Evolutionary conservation across 2,888 invertebrate genomes (phyloP), one percentile per base, ranked within the genome.

Genomic region (Drosophila anceps): DNA sequence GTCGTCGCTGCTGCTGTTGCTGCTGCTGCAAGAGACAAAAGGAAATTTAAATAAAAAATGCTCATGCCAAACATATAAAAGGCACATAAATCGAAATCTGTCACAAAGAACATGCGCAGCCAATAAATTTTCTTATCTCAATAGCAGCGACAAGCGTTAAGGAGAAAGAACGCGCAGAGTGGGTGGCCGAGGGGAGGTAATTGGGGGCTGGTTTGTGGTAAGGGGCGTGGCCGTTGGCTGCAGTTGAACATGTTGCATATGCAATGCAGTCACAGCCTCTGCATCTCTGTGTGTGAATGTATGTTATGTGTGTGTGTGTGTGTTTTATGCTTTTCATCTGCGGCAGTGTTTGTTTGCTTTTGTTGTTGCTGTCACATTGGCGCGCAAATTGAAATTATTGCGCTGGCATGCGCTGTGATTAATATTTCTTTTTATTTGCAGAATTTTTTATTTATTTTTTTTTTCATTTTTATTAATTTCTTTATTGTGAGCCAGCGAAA

Each of bases 121-220:
- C 82, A 87, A 89, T 84, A 91, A 88, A 90, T 90, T 90, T 90
- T 76, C 91, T 90, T 90, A 90, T 91, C 91, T 91, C 90, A 86
- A 90, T 86, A 90, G 90, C 86, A 86, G 83, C 81, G 86, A 86
- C 88, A 86, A 84, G 86, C 81, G 79, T 78, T 82, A 85, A 89
- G 84, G 69, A 89, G 67, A 61, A 82, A 53, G 84, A 59, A 63
- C 51, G 58, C 57, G 31, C 15, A 39, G 54, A 57, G 63, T n/a
- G 60, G 73, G 46, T 12, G 12, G 33, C 43, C 37, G 51, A 44
- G 27, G 50, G 20, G 39, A 39, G 59, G 7, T 39, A 10, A 44
- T 37, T 15, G 35, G 18, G 55, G 31, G 9, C 4, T 13, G 50
- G 57, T 15, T 20, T 12, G 13, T 29, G 58, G 57, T 41, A 44